These are phyloP conservation scores for Arnoldichthys spilopterus DNA, from an alignment of 2,797 vertebrate genomes.

Conservation along the genomic window DNA sequence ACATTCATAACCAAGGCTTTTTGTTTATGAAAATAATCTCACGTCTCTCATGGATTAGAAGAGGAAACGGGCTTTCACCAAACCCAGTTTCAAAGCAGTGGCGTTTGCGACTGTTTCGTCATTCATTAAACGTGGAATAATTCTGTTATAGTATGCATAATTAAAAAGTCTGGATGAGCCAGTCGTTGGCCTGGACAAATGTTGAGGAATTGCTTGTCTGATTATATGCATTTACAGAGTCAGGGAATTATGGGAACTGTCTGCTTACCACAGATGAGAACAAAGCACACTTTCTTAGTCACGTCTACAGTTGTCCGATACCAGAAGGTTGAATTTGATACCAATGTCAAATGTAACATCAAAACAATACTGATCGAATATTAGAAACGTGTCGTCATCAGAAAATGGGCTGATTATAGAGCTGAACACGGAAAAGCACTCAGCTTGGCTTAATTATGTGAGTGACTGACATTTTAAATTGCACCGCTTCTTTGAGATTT, in stretches of 20 bases:
- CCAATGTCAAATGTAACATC: background rate
- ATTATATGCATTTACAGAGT: conserved; percentile 9
- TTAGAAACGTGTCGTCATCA: too few relatives aligned
- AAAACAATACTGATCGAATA: too few relatives aligned
- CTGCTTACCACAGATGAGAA: background rate
- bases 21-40: conserved; percentile 70
- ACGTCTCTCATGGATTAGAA: conserved; percentile 67
- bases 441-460: too few relatives aligned
- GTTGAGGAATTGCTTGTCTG: conserved; percentile 20
- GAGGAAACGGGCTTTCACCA: conserved; percentile 55
- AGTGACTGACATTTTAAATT: too few relatives aligned
- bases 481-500: too few relatives aligned
- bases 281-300: background rate
- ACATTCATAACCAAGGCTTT: conserved; percentile 61
- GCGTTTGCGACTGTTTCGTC: conserved; percentile 11
- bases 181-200: conserved; percentile 16
- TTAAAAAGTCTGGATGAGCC: conserved; percentile 40
- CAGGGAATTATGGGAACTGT: background rate
- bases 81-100: conserved; percentile 51
- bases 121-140: conserved; percentile 31
- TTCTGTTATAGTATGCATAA: conserved; percentile 44
- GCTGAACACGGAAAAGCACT: too few relatives aligned
- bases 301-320: background rate
- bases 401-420: too few relatives aligned
- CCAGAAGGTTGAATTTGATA: background rate